A percentile compares a stretch with the other conserved stretches of the same genome.
These are phyloP conservation scores for Zhuqinia jingwanae DNA, from an alignment of 2,888 invertebrate species.

Conservation along the genomic window DNA sequence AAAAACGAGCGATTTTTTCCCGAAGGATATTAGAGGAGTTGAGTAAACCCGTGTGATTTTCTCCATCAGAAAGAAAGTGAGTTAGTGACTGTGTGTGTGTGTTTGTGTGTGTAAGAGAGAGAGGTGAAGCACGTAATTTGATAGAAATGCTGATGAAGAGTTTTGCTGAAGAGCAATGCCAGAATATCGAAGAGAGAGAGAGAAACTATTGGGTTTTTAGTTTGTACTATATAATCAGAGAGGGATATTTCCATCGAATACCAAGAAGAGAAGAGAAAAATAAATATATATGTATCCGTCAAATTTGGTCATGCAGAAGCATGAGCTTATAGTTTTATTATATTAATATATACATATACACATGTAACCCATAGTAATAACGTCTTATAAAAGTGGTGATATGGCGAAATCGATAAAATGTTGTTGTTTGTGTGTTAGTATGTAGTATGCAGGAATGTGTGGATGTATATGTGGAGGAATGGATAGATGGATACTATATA, in stretches of 20 bases:
- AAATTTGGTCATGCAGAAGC: no score
- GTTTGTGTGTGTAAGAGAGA: constrained; percentile 19
- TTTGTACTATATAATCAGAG: constrained; percentile 46
- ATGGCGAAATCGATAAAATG: constrained; percentile 49
- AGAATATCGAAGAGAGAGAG: constrained; percentile 28
- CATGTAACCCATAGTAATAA: no score
- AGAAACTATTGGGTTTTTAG: not conserved
- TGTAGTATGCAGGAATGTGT: no score
- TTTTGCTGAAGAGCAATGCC: constrained; percentile 17
- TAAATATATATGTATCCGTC: no score
- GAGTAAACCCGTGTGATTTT: constrained; percentile 10
- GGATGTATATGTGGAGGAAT: no score
- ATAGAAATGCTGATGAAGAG: constrained; percentile 41
- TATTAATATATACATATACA: no score
- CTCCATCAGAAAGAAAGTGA: not conserved
- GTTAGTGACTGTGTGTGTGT: no score
- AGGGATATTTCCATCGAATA: constrained; percentile 12
- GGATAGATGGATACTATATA: constrained; percentile 4
- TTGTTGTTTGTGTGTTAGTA: constrained; percentile 13
- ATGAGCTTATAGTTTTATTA: no score
- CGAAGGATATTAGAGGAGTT: not conserved
- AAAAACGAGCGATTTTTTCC: no score
- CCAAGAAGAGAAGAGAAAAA: no score
- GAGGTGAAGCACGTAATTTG: constrained; percentile 51
- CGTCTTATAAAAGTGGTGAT: not conserved